Percentiles rank a stretch among this genome's conserved stretches.
Evolutionary conservation across 1,140 invertebrate species (phyloP).

Genomic region (Mycetomoellerius zeteki): DNA sequence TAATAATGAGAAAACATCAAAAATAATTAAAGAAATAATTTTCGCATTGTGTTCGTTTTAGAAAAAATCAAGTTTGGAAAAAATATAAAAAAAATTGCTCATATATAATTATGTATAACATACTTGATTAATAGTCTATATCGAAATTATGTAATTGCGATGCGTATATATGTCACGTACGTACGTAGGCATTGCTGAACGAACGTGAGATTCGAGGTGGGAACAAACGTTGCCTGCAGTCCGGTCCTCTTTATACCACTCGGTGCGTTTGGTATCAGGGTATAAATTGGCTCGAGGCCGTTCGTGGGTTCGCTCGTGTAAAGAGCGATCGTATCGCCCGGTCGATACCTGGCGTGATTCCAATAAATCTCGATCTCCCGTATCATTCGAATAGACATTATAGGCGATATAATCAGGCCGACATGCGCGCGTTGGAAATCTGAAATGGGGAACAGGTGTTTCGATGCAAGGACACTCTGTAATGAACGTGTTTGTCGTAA

Average conservation of each 20-base stretch:
- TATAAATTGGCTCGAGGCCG: conserved; percentile 66
- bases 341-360: conserved; percentile 73
- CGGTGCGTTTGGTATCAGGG: conserved; percentile 57
- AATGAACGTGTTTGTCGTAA: too few relatives aligned
- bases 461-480: background rate
- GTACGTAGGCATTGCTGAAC: conserved; percentile 74
- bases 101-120: background rate
- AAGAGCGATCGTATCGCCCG: conserved; percentile 74
- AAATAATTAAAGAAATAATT: too few relatives aligned
- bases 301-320: conserved; percentile 64
- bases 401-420: conserved; percentile 77
- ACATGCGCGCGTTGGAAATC: conserved; percentile 71
- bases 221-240: conserved; percentile 71
- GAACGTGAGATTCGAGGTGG: conserved; percentile 75
- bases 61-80: too few relatives aligned
- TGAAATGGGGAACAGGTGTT: conserved; percentile 34
- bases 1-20: too few relatives aligned
- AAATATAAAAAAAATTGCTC: background rate
- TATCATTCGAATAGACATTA: conserved; percentile 68
- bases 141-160: conserved; percentile 18
- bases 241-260: conserved; percentile 76
- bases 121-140: background rate
- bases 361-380: conserved; percentile 81
- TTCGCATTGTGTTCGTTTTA: too few relatives aligned
- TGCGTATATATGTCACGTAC: conserved; percentile 34